Conservation (phyloP, 2,797 vertebrate species). For the Tenualosa thibaudeaui region DNA sequence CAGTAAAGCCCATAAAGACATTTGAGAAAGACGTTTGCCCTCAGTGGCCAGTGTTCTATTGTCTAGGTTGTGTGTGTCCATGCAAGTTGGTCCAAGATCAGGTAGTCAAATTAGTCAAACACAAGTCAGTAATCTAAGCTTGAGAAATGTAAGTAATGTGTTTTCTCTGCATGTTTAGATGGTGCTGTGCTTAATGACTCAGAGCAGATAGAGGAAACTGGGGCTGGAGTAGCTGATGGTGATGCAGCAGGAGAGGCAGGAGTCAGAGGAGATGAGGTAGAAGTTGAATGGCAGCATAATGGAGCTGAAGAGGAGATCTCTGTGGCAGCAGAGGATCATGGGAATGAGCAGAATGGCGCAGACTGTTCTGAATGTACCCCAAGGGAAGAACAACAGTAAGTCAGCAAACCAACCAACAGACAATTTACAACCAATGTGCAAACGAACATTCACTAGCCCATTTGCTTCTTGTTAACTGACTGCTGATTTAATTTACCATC, state of each 20-base stretch:
- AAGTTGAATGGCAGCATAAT: slow-evolving; percentile 32
- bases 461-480: neutral
- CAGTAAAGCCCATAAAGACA: too few relatives aligned
- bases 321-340: slow-evolving; percentile 41
- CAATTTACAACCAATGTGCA: neutral
- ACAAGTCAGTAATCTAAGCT: too few relatives aligned
- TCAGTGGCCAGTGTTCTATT: too few relatives aligned
- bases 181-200: neutral
- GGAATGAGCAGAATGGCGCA: slow-evolving; percentile 49
- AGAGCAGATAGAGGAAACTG: neutral
- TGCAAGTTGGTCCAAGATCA: too few relatives aligned
- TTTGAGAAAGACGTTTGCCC: too few relatives aligned
- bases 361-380: slow-evolving; percentile 53
- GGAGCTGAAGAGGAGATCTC: slow-evolving; percentile 5
- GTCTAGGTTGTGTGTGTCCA: too few relatives aligned
- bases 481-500: too few relatives aligned
- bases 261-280: neutral
- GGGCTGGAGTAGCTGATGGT: neutral
- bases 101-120: too few relatives aligned
- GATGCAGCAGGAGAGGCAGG: neutral
- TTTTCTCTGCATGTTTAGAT: neutral
- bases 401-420: slow-evolving; percentile 16
- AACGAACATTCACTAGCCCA: neutral
- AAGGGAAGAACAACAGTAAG: slow-evolving; percentile 65
- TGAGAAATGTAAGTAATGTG: neutral